A percentile compares a stretch with the other conserved stretches of the same genome.
phyloP scores from a whole-genome alignment of 2,797 vertebrate genomes.

The Tadarida brasiliensis region DNA sequence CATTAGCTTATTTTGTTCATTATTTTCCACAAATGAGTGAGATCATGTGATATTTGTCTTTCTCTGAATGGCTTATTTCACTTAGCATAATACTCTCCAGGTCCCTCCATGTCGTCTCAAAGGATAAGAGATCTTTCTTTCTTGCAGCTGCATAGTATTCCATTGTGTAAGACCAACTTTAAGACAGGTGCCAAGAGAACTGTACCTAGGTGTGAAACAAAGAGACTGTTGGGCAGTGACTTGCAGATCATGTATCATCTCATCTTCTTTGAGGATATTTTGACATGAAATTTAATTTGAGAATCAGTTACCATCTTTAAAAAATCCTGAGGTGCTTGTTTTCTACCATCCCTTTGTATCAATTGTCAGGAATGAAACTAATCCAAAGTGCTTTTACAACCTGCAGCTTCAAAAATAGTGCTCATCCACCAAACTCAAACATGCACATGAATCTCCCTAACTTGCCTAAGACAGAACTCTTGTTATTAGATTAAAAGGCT shows the following conservation, averaged over 20 bases:
- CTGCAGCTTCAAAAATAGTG: constrained; percentile 14
- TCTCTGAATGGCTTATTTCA: no score
- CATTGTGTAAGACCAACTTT: background rate
- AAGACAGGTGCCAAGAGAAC: background rate
- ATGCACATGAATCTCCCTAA: background rate
- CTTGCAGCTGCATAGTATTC: no score
- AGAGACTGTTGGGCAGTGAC: background rate
- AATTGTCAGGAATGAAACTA: constrained; percentile 40
- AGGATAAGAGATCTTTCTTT: no score
- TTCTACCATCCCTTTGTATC: background rate
- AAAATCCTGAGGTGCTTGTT: background rate
- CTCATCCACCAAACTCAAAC: background rate
- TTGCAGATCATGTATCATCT: background rate
- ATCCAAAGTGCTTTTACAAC: constrained; percentile 8
- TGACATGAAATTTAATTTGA: constrained; percentile 63
- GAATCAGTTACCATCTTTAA: constrained; percentile 37
- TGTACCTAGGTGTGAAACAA: background rate
- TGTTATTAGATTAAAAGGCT: background rate
- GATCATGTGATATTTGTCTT: no score
- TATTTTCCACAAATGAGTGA: no score
- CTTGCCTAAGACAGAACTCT: background rate
- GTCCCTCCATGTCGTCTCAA: no score
- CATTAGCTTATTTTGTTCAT: no score
- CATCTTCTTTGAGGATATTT: constrained; percentile 42
- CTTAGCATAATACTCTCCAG: no score